Percentiles rank a stretch among this genome's conserved stretches.
Evolutionary conservation across 2,888 invertebrate species (phyloP).

Genomic region (Caenorhabditis doughertyi): DNA sequence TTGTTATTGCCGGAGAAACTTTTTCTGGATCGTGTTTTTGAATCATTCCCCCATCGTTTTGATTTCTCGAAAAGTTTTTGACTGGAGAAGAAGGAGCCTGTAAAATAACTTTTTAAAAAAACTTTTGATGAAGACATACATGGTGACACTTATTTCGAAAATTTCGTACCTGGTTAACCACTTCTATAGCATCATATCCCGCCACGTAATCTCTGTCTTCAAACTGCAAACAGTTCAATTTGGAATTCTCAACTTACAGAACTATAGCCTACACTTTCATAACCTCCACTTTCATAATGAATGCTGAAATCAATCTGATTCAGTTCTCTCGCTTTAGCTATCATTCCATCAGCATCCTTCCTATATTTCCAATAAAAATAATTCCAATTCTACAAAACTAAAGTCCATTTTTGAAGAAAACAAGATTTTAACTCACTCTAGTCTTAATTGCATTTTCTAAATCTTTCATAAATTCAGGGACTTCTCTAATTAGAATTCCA

Average conservation of each 20-base stretch:
- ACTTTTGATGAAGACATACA: not conserved
- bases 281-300: not conserved
- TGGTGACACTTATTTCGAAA: too few relatives aligned
- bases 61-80: too few relatives aligned
- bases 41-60: too few relatives aligned
- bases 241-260: not conserved
- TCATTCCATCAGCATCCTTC: slow-evolving; percentile 6
- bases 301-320: not conserved
- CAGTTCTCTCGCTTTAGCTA: not conserved
- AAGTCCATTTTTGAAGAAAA: not conserved
- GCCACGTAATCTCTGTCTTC: not conserved
- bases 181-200: too few relatives aligned
- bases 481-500: not conserved
- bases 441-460: not conserved
- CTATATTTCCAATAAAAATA: slow-evolving; percentile 6
- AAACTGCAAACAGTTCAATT: slow-evolving; percentile 3
- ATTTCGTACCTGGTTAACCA: too few relatives aligned
- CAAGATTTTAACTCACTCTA: not conserved
- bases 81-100: too few relatives aligned
- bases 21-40: too few relatives aligned
- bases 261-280: not conserved
- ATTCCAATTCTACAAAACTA: slow-evolving; percentile 2
- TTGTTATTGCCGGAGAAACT: too few relatives aligned
- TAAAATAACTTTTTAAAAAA: too few relatives aligned
- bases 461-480: not conserved